Conservation (phyloP, 1,140 invertebrate genomes). For the Drosophila eugracilis region DNA sequence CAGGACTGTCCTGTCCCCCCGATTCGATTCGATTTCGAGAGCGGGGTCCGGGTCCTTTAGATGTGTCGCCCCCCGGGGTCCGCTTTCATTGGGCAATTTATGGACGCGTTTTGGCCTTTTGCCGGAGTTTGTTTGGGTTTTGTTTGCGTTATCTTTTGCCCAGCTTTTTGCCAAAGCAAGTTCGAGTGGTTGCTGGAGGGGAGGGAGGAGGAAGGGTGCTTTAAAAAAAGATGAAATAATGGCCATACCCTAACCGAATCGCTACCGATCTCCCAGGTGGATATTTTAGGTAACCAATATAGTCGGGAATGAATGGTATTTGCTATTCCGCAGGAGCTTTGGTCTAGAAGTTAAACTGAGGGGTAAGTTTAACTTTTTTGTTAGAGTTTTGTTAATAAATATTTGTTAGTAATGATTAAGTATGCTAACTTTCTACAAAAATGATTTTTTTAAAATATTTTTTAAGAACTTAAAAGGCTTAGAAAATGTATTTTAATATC, state of each 20-base stretch:
- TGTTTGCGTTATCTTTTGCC: conserved; percentile 42
- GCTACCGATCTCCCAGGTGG: conserved; percentile 25
- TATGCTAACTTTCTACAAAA: no score
- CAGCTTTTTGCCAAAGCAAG: conserved; percentile 30
- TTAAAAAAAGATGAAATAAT: conserved; percentile 68
- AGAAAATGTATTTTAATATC: no score
- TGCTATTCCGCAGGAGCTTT: neutral
- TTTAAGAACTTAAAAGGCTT: no score
- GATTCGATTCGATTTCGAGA: conserved; percentile 32
- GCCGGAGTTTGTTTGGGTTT: conserved; percentile 51
- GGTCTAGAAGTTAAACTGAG: no score
- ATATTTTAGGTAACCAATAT: conserved; percentile 14
- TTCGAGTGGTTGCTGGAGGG: no score
- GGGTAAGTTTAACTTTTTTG: no score
- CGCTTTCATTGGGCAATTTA: conserved; percentile 70
- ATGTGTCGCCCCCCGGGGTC: conserved; percentile 20
- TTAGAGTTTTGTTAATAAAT: no score
- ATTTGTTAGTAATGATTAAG: no score
- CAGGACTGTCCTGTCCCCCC: neutral
- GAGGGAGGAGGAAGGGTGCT: no score
- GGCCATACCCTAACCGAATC: conserved; percentile 18
- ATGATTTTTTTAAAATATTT: no score
- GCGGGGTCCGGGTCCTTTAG: conserved; percentile 15
- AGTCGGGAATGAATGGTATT: no score
- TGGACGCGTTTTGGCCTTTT: conserved; percentile 74